Conservation (phyloP, 1,140 invertebrate species). For the Drosophila eugracilis region DNA sequence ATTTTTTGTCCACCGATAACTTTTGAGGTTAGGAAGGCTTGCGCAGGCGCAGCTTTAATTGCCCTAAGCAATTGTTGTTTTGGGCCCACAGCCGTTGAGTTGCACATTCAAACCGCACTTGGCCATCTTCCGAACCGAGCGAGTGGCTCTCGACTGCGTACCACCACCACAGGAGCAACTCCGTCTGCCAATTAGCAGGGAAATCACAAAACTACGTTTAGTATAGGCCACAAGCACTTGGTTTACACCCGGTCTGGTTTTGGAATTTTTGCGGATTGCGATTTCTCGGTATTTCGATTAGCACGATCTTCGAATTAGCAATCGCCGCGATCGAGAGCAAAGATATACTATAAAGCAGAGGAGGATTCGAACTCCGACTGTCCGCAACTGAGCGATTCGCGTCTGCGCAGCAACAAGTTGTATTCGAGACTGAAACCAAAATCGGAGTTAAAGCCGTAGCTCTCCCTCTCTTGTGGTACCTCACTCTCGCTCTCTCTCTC, state of each 20-base stretch:
- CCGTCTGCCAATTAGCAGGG: constrained; percentile 68
- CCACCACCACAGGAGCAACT: not conserved
- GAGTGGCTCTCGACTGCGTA: no score
- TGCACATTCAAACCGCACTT: constrained; percentile 71
- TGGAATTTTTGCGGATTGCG: not conserved
- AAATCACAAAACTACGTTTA: constrained; percentile 55
- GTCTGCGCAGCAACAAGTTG: constrained; percentile 82
- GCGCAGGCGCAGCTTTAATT: constrained; percentile 77
- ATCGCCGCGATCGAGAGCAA: constrained; percentile 37
- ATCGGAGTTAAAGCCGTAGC: constrained; percentile 34
- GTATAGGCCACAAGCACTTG: constrained; percentile 35
- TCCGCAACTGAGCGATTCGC: constrained; percentile 46
- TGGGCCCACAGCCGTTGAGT: constrained; percentile 40
- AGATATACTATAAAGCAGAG: constrained; percentile 7
- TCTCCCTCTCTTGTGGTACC: not conserved
- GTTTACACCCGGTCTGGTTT: constrained; percentile 35
- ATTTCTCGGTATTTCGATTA: constrained; percentile 58
- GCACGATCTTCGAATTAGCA: constrained; percentile 61
- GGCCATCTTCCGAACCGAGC: constrained; percentile 5
- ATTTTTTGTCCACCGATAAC: constrained; percentile 7
- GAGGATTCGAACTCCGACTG: constrained; percentile 4
- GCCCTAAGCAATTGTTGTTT: constrained; percentile 46
- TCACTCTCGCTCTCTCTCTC: constrained; percentile 5
- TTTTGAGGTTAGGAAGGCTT: constrained; percentile 70
- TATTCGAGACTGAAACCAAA: constrained; percentile 73